Evolutionary conservation across 1,140 invertebrate genomes (phyloP).

Genomic region (Lordiphosa clarofinis): DNA sequence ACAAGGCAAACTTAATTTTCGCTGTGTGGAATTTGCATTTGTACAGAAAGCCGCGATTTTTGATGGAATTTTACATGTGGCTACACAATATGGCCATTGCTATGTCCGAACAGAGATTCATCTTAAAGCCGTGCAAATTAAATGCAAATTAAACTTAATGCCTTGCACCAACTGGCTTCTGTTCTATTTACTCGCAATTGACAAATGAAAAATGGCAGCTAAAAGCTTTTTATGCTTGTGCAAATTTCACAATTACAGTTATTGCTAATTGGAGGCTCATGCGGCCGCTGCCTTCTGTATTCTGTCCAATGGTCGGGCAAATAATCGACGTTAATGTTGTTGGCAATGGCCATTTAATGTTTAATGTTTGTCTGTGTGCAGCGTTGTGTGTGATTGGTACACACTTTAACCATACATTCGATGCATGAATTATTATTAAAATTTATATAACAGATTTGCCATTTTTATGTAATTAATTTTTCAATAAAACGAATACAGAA

Average conservation of each 20-base stretch:
- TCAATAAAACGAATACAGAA: conserved; percentile 76
- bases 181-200: conserved; percentile 60
- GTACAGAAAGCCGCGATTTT: conserved; percentile 62
- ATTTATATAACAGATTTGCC: conserved; percentile 75
- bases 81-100: conserved; percentile 24
- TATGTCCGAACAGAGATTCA: neutral
- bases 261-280: conserved; percentile 77
- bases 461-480: conserved; percentile 79
- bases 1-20: conserved; percentile 68
- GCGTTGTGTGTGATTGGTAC: conserved; percentile 15
- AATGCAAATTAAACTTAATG: conserved; percentile 4
- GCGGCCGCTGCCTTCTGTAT: conserved; percentile 30
- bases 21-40: conserved; percentile 51
- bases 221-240: conserved; percentile 73
- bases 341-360: conserved; percentile 69
- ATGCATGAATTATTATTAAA: conserved; percentile 79
- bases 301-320: conserved; percentile 24
- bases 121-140: conserved; percentile 22
- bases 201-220: conserved; percentile 75
- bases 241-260: conserved; percentile 76
- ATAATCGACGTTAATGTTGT: conserved; percentile 72
- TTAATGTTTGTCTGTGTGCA: conserved; percentile 52
- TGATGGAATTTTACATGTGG: conserved; percentile 74
- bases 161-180: conserved; percentile 10
- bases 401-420: conserved; percentile 63